Evolutionary conservation across 2,797 vertebrate genomes (phyloP), one percentile per base, ranked within the genome.

Genomic region (Mormyrops boulengeri): DNA sequence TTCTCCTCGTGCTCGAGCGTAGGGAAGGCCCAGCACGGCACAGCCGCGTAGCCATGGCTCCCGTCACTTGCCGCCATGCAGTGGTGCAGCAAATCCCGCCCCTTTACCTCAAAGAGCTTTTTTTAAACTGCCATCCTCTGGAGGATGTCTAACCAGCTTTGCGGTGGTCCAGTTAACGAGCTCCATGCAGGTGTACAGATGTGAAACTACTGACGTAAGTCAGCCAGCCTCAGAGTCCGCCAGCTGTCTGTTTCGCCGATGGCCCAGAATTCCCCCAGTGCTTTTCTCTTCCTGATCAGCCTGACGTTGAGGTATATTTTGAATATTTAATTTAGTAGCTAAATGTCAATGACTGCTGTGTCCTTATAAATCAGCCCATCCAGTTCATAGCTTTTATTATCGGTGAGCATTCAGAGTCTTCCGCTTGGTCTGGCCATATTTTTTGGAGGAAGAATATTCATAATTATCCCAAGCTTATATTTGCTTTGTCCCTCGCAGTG

Each of bases 11-110:
- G 50, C 11, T n/a, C 4, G 38, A 49, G 60, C 44, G 41, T 41
- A 87, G 14, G 1, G 34, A 73, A 34, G 19, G 47, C 57, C 62
- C 77, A 88, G 89, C 88, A 88, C 66, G 89, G 89, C 88, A 87
- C 69, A 53, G 57, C 55, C 60, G 60, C 85, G 69, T 89, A 34
- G 89, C 80, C 14, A 60, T 5, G 82, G 88, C 87, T 53, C 41
- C 60, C 22, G 5, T 85, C 80, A 52, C 2, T 26, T 50, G 26
- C 34, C 26, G 6, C 34, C 26, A 55, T 34, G 84, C 44, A 26
- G n/a, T 30, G 47, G 12, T 73, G 66, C 30, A 34, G 66, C 30
- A 34, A 14, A 17, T n/a, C 73, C 38, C 38, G 2, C 69, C 17
- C 69, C 38, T 41, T 77, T 77, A 38, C 38, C 73, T 80, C 38